Conservation (phyloP, 2,797 vertebrate species). For the Phylloscopus collybita region DNA sequence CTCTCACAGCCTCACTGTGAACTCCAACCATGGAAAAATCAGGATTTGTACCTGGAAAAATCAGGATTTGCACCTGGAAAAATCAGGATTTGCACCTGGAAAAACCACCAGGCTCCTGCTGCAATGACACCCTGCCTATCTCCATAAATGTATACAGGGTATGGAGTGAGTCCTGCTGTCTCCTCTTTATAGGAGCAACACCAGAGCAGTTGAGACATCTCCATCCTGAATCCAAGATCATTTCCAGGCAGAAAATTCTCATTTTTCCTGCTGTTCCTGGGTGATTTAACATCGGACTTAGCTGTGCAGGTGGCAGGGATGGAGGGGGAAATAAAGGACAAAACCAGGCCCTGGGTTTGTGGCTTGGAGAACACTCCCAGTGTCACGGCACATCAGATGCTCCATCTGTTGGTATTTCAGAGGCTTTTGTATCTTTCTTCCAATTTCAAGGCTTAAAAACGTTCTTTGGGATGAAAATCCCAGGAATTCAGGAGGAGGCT, state of each 20-base stretch:
- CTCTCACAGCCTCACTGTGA: neutral
- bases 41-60: neutral
- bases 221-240: neutral
- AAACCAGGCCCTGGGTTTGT: neutral
- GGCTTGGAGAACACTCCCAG: neutral
- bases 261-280: neutral
- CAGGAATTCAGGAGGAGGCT: neutral
- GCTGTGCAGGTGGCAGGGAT: neutral
- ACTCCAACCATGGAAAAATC: neutral
- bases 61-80: neutral
- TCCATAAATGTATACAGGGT: accelerated
- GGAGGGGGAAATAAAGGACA: neutral
- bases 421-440: neutral
- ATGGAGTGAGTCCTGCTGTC: neutral
- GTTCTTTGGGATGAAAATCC: neutral
- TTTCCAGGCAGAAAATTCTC: neutral
- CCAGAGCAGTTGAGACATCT: neutral
- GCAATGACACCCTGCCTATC: neutral
- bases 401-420: neutral
- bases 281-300: neutral
- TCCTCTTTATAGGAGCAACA: neutral
- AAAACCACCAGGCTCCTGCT: neutral
- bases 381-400: neutral
- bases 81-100: neutral
- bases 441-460: neutral